Evolutionary conservation across 2,888 invertebrate species (phyloP), one percentile per base, ranked within the genome.

Genomic region (Pollenia amentaria): DNA sequence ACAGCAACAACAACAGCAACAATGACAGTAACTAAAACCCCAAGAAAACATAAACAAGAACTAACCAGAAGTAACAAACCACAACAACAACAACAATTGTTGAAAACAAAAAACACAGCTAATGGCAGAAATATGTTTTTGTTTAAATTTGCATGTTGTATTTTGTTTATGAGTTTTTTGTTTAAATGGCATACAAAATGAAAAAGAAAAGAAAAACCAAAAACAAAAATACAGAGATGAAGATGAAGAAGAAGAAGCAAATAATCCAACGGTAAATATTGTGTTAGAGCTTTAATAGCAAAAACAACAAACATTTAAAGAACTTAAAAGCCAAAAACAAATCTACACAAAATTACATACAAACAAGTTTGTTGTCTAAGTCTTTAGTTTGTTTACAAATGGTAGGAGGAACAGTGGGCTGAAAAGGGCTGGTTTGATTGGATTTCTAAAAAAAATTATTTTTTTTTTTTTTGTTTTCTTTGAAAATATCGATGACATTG

Each of bases 91-190:
- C 42, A 57, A 55, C 55, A 77, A 48, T 4, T 14, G 69, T 40
- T 53, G 53, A 69, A 38, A 57, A 67, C 46, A 11, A 64, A 78
- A 16, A 16, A 53, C 55, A 64, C 60, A 65, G 64, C 85, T 86
- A 86, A 86, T 86, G 85, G 82, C 73, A 82, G 73, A 82, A 86
- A 82, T 86, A 82, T 86, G 82, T 86, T 86, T 82, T 82, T 86
- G 85, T 64, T 75, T 38, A 85, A 86, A 86, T 86, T 86, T 82
- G 85, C 85, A 86, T 86, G 85, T 82, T 73, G 67, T 69, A 16
- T 65, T 65, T 53, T 53, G 79, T 79, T 79, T 72, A 72, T 76
- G 76, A 70, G 64, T 55, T 85, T 80, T 64, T 64, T 14, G 2
- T 38, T 51, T 48, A 42, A 57, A 69, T 69, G 53, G 29, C 11